Base-by-base conservation (phyloP, 2,113 vertebrate genomes). In the Hyperoodon ampullatus region DNA sequence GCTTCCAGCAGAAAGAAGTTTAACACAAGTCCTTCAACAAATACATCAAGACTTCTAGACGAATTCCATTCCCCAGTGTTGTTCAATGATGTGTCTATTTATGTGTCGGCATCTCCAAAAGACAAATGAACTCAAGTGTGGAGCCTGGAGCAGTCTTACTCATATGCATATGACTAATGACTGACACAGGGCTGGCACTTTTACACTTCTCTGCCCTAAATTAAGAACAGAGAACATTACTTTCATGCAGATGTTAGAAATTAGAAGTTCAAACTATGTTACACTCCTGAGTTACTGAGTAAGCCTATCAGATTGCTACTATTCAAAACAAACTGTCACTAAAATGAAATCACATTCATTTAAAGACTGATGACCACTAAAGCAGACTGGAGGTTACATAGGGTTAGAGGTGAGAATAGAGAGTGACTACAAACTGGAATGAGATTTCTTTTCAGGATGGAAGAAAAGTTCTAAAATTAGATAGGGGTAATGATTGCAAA, bases 1-100 rank as follows among this genome's bases (percentile, higher is more conserved):
- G 21, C n/a, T 92, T 95, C 61, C 53, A 75, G 24, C 2, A 93
- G 30, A 75, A 94, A 92, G 24, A 95, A 71, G 23, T 86, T 82
- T 71, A 75, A 86, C n/a, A 82, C 19, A 72, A 89, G 14, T 18
- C 16, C 42, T 92, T 95, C 8, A 91, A 68, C 42, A 85, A 90
- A 86, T 86, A 50, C 19, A 78, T 26, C 18, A 91, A 39, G 35
- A 90, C 42, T 84, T 72, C 39, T 15, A 77, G 8, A 88, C 30
- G 18, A 75, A 78, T 83, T 66, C 28, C 68, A 55, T 35, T 90
- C 53, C 53, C 66, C 16, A 92, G 0, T 47, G 10, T 42, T 47
- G 26, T 61, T 86, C 47, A 75, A 47, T 7, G 58, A 13, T 15
- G 2, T 75, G 26, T 84, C 72, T 63, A 11, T 81, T 61, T 77